Base-by-base conservation (phyloP, 2,797 vertebrate species). In the Cephalopachus bancanus region DNA sequence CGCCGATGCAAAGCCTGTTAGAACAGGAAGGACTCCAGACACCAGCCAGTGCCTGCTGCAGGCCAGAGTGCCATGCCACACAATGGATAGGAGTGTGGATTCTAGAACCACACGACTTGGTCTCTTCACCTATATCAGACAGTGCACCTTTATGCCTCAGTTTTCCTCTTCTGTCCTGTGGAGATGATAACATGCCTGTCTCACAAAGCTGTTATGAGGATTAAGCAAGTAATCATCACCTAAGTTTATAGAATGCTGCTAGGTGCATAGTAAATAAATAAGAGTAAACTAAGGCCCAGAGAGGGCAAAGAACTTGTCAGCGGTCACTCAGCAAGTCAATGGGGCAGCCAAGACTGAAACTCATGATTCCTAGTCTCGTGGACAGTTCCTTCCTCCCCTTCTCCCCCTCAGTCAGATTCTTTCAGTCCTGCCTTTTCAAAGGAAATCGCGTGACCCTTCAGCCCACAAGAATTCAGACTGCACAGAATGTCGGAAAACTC, bases 361-460 rank as follows among this genome's bases (percentile, higher is more conserved):
- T 51, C 95, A 69, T 93, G 96, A 96, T 91, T 57, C 74, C 53
- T 44, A 9, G 89, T 95, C 97, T 90, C 72, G n/a, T 94, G 95
- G 76, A 20, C 53, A 1, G 5, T 26, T 44, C 64, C n/a, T 85
- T 59, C 75, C 74, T 86, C 78, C 80, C 15, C 15, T 2, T n/a
- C 19, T 24, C 79, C 28, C 44, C 62, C 94, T 81, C 94, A 83
- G 87, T 79, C 84, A 90, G 96, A 88, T 83, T 79, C 91, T 93
- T 90, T 89, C 93, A 92, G 11, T 59, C 26, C 89, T 86, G 79
- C 88, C 69, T 96, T 79, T 78, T 97, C 85, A 96, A 69, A 97
- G 96, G 95, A 97, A 98, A 92, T 96, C 96, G 10, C 92, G 76
- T 98, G 98, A 97, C 96, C 97, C 97, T 93, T 76, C 95, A 83